Percentiles rank a stretch among this genome's conserved stretches.
phyloP scores from a whole-genome alignment of 2,113 vertebrate genomes.

The Coturnix japonica region DNA sequence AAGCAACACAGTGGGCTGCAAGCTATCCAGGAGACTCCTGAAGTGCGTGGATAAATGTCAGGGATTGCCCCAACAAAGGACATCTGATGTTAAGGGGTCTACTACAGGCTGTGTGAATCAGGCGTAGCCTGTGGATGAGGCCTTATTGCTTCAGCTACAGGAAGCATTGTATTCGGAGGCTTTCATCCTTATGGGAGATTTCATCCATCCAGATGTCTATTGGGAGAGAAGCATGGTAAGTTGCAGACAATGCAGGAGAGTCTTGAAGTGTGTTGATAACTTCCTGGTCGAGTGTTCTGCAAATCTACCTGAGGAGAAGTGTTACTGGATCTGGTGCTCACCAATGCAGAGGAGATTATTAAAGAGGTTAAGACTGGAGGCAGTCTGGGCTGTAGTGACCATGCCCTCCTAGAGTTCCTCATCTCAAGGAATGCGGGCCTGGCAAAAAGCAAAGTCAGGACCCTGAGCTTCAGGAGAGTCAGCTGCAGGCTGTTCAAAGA shows the following conservation, averaged over 20 bases:
- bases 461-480: neutral
- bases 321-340: neutral
- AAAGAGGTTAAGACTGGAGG: neutral
- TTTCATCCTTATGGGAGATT: neutral
- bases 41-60: too few species aligned
- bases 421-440: neutral
- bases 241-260: neutral
- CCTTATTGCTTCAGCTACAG: neutral
- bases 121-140: neutral
- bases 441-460: neutral
- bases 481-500: neutral
- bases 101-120: neutral
- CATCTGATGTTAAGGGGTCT: too few species aligned
- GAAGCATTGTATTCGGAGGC: neutral
- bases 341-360: neutral
- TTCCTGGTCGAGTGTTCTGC: neutral
- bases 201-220: neutral
- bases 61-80: too few species aligned
- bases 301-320: neutral
- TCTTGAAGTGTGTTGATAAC: neutral
- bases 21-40: too few species aligned
- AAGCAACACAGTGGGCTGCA: too few species aligned
- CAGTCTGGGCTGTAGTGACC: neutral
- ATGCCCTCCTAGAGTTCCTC: neutral
- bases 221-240: neutral